Base-by-base conservation (phyloP, 2,797 vertebrate species). In the Otus scops region DNA sequence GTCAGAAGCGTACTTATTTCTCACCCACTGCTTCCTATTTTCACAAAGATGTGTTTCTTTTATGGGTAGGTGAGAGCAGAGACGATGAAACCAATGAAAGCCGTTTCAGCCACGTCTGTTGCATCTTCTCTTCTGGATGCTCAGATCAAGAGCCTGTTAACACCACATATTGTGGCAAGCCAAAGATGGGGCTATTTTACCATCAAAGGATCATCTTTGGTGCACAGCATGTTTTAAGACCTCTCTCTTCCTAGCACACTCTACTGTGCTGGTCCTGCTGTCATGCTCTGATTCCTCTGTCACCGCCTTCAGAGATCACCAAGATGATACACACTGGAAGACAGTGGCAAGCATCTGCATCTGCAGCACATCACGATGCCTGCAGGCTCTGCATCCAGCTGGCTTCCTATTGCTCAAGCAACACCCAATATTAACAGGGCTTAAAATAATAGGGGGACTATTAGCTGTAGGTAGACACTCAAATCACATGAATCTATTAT, bases 21-120 rank as follows among this genome's bases (percentile, higher is more conserved):
- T 96, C 95, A 96, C 97, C 97, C 94, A 97, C 96, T 84, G 36
- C 53, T 98, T 98, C 96, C 96, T 97, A 47, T 95, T 79, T 88
- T 57, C n/a, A 70, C 70, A 51, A 68, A 85, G 51, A 73, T 88
- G 60, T 56, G 67, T 68, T 57, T 68, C 38, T 50, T 27, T 13
- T 38, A 74, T 11, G 11, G 26, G 34, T 41, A 21, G 21, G 53
- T 30, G 79, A 57, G 24, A 27, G 60, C 60, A 89, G 57, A 47
- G 63, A 38, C 11, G 19, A 82, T 5, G 15, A 90, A 89, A 39
- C 6, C 48, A 51, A 32, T 6, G 9, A 38, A 68, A 89, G 30
- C 27, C 23, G 19, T 41, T 71, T 80, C 79, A 91, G 53, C 54
- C 30, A 16, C 30, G 6, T 36, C 36, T 68, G 22, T 30, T 68